Evolutionary conservation across 2,797 vertebrate species (phyloP), one percentile per base, ranked within the genome.

Genomic region (Synanceia verrucosa): DNA sequence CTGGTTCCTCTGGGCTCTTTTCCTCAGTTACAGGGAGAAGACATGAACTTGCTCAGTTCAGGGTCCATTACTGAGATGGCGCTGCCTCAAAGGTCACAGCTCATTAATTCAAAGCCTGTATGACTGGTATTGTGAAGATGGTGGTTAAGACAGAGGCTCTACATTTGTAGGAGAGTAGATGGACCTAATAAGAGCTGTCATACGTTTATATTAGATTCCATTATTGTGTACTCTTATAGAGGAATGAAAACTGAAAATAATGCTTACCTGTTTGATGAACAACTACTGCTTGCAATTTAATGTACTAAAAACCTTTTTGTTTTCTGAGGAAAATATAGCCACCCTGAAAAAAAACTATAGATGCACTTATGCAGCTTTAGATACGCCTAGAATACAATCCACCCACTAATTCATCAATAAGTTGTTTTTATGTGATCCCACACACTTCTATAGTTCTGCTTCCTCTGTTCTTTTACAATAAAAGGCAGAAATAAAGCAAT

Each of bases 321-420:
- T 73, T 59, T 56, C 26, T 43, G 59, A 65, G 23, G 61, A 70
- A 59, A 75, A 34, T 47, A 41, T 34, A 70, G 31, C 59, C 21
- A 58, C 24, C 34, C 48, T 65, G 52, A 71, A 76, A 59, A 28
- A 70, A 55, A 65, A 44, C 19, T 71, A 63, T 31, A 31, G 63
- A 82, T 70, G 70, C 59, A 73, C 10, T 70, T 44, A 64, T 18
- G 48, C 59, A 63, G 60, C 56, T 77, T 79, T 72, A 48, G 52
- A 81, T 67, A 55, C 58, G 43, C 72, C 44, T 65, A 11, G 24
- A 70, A 76, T 47, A 67, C 73, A 83, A 46, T 76, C 76, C 81
- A 55, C 85, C 83, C 76, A 85, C 91, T 62, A 70, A 75, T 80
- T 83, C 62, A 86, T 85, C 84, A 88, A 84, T 85, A 88, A 52